These are phyloP conservation scores for Axea sp. DNA, from an alignment of 2,888 invertebrate species.

Conservation along the genomic window DNA sequence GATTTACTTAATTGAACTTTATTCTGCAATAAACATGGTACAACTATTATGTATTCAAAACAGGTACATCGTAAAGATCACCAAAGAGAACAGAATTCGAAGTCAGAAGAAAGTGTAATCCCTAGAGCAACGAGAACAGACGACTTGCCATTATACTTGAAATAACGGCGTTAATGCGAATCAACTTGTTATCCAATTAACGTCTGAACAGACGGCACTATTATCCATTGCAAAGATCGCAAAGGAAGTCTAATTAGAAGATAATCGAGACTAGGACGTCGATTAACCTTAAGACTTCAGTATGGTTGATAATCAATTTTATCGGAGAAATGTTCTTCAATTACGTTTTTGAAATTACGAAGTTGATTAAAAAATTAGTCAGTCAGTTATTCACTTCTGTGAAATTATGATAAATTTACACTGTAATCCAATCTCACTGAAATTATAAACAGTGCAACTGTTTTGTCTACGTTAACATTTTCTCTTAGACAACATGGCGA, in stretches of 20 bases:
- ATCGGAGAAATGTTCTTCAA: not conserved
- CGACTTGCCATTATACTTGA: slow-evolving; percentile 61
- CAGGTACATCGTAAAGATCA: slow-evolving; percentile 55
- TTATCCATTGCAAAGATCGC: slow-evolving; percentile 59
- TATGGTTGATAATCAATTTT: slow-evolving; percentile 26
- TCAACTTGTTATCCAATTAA: slow-evolving; percentile 68
- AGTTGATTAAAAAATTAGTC: slow-evolving; percentile 2
- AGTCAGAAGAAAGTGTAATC: slow-evolving; percentile 60
- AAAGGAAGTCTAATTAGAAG: slow-evolving; percentile 64
- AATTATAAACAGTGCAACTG: too few species aligned
- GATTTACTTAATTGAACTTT: slow-evolving; percentile 34
- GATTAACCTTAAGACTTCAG: slow-evolving; percentile 57
- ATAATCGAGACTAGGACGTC: slow-evolving; percentile 63
- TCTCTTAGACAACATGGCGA: too few species aligned
- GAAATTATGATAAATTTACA: too few species aligned
- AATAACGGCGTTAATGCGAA: slow-evolving; percentile 60
- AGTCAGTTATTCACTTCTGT: not conserved
- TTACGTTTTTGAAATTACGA: slow-evolving; percentile 9
- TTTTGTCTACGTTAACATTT: too few species aligned
- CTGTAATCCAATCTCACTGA: not conserved
- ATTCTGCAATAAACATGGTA: slow-evolving; percentile 35
- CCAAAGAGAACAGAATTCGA: slow-evolving; percentile 48
- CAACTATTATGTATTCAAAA: slow-evolving; percentile 58
- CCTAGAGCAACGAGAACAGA: slow-evolving; percentile 52
- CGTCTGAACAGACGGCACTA: slow-evolving; percentile 58